Base-by-base conservation (phyloP, 2,797 vertebrate genomes). In the Amblyopsis hoosieri region DNA sequence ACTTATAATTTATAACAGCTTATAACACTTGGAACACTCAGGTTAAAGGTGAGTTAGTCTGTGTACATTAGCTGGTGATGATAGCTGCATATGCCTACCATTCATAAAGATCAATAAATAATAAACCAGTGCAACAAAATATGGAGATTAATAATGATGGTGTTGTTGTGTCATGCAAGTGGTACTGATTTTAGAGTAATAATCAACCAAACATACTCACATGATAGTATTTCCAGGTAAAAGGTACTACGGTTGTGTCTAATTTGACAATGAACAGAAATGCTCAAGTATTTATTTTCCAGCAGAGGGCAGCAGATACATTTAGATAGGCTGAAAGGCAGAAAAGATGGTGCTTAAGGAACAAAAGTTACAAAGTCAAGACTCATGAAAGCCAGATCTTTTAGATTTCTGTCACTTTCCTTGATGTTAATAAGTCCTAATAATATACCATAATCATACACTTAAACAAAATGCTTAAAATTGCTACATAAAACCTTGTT, bases 251-350 rank as follows among this genome's bases (percentile, higher is more conserved):
- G 3, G 23, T 23, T 23, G 23, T 23, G 23, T 23, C 3, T 23
- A 23, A 23, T 23, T 42, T 42, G 37, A 2, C 37, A 42, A 42
- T 42, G 8, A 42, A 7, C 37, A 7, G 6, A 42, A 42, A 42
- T 42, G 37, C 48, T 45, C 42, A 13, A 15, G 15, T 15, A 1
- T 0, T 0, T 62, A 14, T 54, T 3, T 12, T 37, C 75, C 90
- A 81, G 79, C 76, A n/a, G 91, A 73, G 83, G 85, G 88, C 86
- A 92, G 87, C 86, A 88, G 75, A 66, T 74, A 59, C 62, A 80
- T 74, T 77, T 15, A 12, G 45, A 58, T 33, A 53, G 12, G 45
- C 3, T 50, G 10, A 2, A 29, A 29, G 13, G 46, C 12, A 7
- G 19, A 0, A 4, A 55, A 60, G 37, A n/a, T 4, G 17, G 52